These are phyloP conservation scores for Drosophila varians DNA, from an alignment of 1,140 invertebrate species.

Conservation along the genomic window DNA sequence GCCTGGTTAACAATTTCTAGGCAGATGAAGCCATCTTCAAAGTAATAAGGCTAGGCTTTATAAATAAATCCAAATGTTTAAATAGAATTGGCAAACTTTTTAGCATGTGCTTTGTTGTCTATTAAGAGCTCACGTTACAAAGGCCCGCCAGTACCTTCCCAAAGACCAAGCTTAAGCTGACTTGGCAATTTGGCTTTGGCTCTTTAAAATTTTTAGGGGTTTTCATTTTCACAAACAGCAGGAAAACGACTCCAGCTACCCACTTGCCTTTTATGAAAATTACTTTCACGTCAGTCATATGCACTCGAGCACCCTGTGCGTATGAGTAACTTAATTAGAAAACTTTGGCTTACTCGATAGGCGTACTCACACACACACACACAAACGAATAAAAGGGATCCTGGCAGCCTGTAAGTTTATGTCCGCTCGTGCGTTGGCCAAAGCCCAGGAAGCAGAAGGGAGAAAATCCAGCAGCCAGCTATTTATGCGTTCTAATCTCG, in stretches of 20 bases:
- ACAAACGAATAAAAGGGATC: slow-evolving; percentile 4
- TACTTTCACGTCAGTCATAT: slow-evolving; percentile 79
- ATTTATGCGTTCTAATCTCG: slow-evolving; percentile 53
- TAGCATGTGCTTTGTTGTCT: neutral
- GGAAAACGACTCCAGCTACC: slow-evolving; percentile 22
- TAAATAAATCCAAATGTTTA: neutral
- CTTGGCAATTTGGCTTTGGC: slow-evolving; percentile 67
- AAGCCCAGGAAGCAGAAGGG: neutral
- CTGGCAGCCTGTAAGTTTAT: slow-evolving; percentile 46
- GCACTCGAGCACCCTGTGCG: slow-evolving; percentile 70
- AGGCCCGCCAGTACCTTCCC: neutral
- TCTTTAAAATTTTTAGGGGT: slow-evolving; percentile 49
- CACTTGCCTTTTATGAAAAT: slow-evolving; percentile 62
- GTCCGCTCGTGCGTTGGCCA: slow-evolving; percentile 46
- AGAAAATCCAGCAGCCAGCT: slow-evolving; percentile 31
- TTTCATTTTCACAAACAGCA: slow-evolving; percentile 51
- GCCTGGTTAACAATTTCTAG: neutral
- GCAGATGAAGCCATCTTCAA: neutral
- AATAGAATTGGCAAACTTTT: neutral
- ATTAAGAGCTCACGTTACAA: neutral
- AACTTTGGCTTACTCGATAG: slow-evolving; percentile 67
- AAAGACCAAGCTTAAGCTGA: slow-evolving; percentile 27
- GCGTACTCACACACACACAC: slow-evolving; percentile 24
- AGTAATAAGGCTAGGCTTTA: too few relatives aligned
- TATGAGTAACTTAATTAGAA: slow-evolving; percentile 82